Conservation (phyloP, 2,797 vertebrate genomes). For the Labroides dimidiatus region DNA sequence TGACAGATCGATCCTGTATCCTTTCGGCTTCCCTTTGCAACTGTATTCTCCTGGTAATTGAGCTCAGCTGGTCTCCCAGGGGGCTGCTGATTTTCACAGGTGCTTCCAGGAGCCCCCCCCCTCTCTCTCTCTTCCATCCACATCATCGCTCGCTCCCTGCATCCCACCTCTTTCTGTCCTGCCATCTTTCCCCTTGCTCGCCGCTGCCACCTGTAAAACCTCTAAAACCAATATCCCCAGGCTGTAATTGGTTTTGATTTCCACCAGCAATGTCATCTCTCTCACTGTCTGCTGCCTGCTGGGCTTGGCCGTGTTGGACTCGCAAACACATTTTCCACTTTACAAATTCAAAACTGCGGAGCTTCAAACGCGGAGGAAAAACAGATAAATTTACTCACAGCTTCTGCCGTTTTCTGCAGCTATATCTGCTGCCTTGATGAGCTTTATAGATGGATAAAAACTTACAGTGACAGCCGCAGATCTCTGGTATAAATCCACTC, state of each 20-base stretch:
- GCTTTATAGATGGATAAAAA: conserved; percentile 9
- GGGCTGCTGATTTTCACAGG: conserved; percentile 71
- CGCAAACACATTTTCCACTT: conserved; percentile 12
- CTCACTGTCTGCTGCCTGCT: conserved; percentile 24
- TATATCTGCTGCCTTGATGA: not conserved
- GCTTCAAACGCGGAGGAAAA: conserved; percentile 29
- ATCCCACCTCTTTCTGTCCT: conserved; percentile 28
- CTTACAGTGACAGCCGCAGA: conserved; percentile 1
- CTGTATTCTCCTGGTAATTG: conserved; percentile 85
- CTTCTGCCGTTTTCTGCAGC: conserved; percentile 4
- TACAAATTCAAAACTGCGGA: conserved; percentile 6
- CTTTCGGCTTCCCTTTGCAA: conserved; percentile 78
- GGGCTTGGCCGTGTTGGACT: not conserved
- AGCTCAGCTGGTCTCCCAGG: conserved; percentile 81
- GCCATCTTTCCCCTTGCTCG: conserved; percentile 8
- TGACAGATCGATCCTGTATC: conserved; percentile 80
- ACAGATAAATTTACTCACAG: conserved; percentile 5
- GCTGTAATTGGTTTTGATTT: conserved; percentile 67
- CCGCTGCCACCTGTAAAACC: conserved; percentile 53
- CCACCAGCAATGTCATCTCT: conserved; percentile 41
- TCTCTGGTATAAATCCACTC: conserved; percentile 12
- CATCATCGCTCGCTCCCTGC: conserved; percentile 54
- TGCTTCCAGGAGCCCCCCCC: conserved; percentile 58
- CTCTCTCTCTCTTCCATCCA: conserved; percentile 54
- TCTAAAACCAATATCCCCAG: conserved; percentile 44